Evolutionary conservation across 2,888 invertebrate genomes (phyloP), one percentile per base, ranked within the genome.

Genomic region (Penaeus monodon): DNA sequence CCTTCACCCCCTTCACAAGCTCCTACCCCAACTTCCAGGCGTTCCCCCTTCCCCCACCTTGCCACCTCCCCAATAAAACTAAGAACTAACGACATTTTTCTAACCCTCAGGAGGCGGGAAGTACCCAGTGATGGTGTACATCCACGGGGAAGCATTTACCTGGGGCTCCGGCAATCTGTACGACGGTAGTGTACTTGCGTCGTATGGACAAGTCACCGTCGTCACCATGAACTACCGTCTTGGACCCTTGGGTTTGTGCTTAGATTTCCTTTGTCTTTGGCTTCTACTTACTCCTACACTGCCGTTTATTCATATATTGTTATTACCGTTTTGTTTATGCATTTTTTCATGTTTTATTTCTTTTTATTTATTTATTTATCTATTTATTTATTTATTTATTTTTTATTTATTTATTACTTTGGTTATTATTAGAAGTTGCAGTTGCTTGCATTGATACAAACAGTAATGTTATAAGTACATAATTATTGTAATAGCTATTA

Each of bases 81-180:
- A 49, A 49, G 0, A 38, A 10, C 49, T 14, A 79, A 22, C 57
- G 1, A 20, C 29, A 38, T 33, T 49, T 57, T 29, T 33, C 44
- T 38, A 44, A 27, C 65, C 66, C 64, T 0, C 88, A 89, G 90
- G 90, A 6, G 89, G 87, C 38, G 89, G 90, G 80, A 86, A 86
- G 92, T 94, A 88, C 44, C 93, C 93, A 1, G 93, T 93, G 2
- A 92, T 93, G 92, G 92, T 93, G 17, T 93, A 92, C 91, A 92
- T 93, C n/a, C 93, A 93, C 90, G 93, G 93, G 1, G 93, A 93
- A 89, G 92, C 93, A 8, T 93, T 93, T 91, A 93, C 93, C 29
- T 93, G 93, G 91, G 93, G 93, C 89, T 93, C 94, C 63, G 94
- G 94, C 88, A 94, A 94, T 91, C 93, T 93, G 3, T 94, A 94